Percentiles rank a stretch among this genome's conserved stretches.
phyloP scores from a whole-genome alignment of 2,888 invertebrate genomes.

The Drosophila pseudotakahashii region DNA sequence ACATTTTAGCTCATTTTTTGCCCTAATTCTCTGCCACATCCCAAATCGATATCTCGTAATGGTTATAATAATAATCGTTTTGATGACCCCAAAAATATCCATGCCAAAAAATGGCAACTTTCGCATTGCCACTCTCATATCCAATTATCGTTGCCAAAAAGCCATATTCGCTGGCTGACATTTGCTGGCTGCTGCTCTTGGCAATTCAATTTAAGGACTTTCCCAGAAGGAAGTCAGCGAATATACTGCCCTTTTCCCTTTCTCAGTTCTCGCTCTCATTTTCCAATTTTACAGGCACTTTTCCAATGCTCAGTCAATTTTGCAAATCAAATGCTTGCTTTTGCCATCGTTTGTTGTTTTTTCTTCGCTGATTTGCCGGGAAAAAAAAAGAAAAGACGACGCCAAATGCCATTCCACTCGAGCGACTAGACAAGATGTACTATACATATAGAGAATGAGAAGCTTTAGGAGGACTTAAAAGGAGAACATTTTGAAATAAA shows the following conservation, averaged over 20 bases:
- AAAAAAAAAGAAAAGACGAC: conserved; percentile 31
- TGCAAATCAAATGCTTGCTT: conserved; percentile 67
- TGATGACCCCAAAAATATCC: conserved; percentile 45
- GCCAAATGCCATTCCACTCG: conserved; percentile 46
- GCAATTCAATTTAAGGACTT: conserved; percentile 58
- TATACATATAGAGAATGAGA: not conserved
- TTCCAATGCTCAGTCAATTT: conserved; percentile 76
- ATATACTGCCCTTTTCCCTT: conserved; percentile 3
- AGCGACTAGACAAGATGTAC: conserved; percentile 33
- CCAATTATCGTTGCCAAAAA: conserved; percentile 66
- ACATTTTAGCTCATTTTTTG: not conserved
- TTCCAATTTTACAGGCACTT: conserved; percentile 73
- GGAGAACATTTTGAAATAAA: conserved; percentile 31
- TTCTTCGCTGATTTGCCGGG: conserved; percentile 56
- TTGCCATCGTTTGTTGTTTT: conserved; percentile 30
- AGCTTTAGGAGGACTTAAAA: not conserved
- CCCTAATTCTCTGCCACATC: conserved; percentile 18
- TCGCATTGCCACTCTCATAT: conserved; percentile 39
- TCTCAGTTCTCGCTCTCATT: conserved; percentile 20
- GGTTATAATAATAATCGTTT: conserved; percentile 39
- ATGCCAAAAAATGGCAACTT: conserved; percentile 40
- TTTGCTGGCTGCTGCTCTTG: conserved; percentile 47
- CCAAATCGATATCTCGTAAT: conserved; percentile 28
- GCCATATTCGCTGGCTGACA: conserved; percentile 45
- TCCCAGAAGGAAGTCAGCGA: conserved; percentile 40